phyloP scores from a whole-genome alignment of 1,140 invertebrate species.

The Leptinotarsa texana region DNA sequence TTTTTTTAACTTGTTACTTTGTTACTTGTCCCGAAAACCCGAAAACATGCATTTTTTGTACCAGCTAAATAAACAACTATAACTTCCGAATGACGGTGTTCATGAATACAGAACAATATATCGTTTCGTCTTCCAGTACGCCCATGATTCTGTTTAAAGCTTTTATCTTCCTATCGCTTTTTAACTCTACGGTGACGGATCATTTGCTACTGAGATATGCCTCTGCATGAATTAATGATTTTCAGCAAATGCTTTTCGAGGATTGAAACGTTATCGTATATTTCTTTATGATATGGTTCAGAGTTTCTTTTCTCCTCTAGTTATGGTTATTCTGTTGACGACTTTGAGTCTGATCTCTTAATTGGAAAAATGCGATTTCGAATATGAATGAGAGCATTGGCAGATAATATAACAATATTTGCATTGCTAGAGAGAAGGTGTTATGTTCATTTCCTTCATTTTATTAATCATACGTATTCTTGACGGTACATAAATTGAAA shows the following conservation, averaged over 20 bases:
- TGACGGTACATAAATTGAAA: too few species aligned
- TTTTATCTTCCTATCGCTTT: constrained; percentile 38
- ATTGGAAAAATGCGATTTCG: background rate
- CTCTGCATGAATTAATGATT: constrained; percentile 26
- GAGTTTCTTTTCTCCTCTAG: background rate
- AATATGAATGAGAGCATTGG: background rate
- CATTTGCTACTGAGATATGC: constrained; percentile 34
- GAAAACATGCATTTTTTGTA: too few species aligned
- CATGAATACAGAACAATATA: too few species aligned
- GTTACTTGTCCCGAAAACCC: too few species aligned
- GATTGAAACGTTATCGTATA: background rate
- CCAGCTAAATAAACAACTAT: too few species aligned
- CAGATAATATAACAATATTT: too few species aligned
- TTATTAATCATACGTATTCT: too few species aligned
- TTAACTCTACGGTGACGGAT: constrained; percentile 31
- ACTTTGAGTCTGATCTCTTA: background rate
- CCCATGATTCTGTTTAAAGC: constrained; percentile 23
- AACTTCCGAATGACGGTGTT: too few species aligned
- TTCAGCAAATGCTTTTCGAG: constrained; percentile 1
- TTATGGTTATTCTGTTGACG: background rate
- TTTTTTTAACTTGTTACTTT: too few species aligned
- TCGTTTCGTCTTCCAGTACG: background rate
- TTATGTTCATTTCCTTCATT: too few species aligned
- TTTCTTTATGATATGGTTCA: constrained; percentile 1
- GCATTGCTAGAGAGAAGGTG: too few species aligned